These are phyloP conservation scores for Jacana jacana DNA, from an alignment of 2,113 vertebrate species.

Conservation along the genomic window DNA sequence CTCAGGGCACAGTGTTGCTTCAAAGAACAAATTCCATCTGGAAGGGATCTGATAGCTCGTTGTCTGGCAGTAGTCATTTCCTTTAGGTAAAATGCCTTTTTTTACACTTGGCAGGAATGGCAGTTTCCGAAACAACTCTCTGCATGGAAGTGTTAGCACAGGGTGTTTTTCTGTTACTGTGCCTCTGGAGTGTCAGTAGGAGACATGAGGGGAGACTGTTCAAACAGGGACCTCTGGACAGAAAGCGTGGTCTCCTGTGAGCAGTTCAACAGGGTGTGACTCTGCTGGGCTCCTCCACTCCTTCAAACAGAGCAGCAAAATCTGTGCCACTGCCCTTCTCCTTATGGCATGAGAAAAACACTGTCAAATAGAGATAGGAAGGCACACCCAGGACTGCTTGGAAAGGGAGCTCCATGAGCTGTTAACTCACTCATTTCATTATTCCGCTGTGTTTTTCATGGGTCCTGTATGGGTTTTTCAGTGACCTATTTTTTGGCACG, in stretches of 20 bases:
- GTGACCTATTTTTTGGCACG: not conserved
- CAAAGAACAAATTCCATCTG: slow-evolving; percentile 43
- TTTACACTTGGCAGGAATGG: not conserved
- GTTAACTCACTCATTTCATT: not conserved
- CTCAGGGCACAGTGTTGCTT: slow-evolving; percentile 4
- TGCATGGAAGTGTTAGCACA: not conserved
- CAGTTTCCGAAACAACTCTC: slow-evolving; percentile 17
- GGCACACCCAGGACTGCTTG: slow-evolving; percentile 27
- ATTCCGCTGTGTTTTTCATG: not conserved
- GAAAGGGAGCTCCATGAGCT: not conserved
- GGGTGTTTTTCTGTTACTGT: not conserved
- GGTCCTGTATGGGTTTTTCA: not conserved
- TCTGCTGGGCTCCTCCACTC: rapidly evolving
- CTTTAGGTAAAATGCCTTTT: slow-evolving; percentile 49
- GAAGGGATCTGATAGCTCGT: not conserved
- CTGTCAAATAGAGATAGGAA: slow-evolving; percentile 2
- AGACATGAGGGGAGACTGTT: rapidly evolving
- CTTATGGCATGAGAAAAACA: not conserved
- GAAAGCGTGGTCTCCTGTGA: rapidly evolving
- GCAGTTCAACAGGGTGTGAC: not conserved
- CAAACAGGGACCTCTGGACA: not conserved
- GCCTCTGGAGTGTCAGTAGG: not conserved
- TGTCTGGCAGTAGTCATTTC: slow-evolving; percentile 11
- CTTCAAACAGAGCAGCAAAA: not conserved
- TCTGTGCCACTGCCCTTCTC: not conserved